Base-by-base conservation (phyloP, 92 coral and sea anemone species). In the Montipora capitata region DNA sequence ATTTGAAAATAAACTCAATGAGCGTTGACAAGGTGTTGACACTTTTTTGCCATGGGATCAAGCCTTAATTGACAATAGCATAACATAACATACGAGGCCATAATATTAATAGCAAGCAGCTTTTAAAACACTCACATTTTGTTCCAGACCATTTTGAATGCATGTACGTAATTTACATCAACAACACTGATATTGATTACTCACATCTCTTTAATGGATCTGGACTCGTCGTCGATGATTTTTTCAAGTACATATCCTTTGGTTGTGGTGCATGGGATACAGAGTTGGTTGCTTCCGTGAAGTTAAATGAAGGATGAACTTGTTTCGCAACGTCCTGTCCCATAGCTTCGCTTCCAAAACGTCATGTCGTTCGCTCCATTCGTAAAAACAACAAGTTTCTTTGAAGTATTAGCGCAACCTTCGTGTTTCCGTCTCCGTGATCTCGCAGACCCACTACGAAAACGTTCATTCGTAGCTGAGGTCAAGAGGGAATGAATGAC, bases 321-420 rank as follows among this genome's bases (percentile, higher is more conserved):
- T 79, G 82, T 76, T 85, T 92, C 10, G 82, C 70, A 10, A 89
- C 85, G 77, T 92, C 95, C 40, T 92, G 95, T 44, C 95, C 95
- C 95, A 92, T 71, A 38, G 16, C 49, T 17, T n/a, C 5, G 16
- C 49, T 17, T n/a, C 5, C 12, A 14, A 43, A 44, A 59, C n/a
- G 42, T 62, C 79, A 83, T 83, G 52, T 10, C 74, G 52, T 48
- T 68, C 16, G n/a, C 41, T 39, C 18, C 79, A 78, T 27, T 27
- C 35, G 35, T 27, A 27, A 27, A 20, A 4, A 58, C 78, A 72
- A 57, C 45, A 67, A 11, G 18, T 40, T 58, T 11, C 16, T 15
- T 43, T 10, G 42, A 74, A 38, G 10, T 49, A 52, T 40, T 16
- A 18, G 4, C 49, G n/a, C 49, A 52, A 4, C 39, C 3, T 80